Evolutionary conservation across 2,888 invertebrate genomes (phyloP).

Genomic region (Oscheius sp.): DNA sequence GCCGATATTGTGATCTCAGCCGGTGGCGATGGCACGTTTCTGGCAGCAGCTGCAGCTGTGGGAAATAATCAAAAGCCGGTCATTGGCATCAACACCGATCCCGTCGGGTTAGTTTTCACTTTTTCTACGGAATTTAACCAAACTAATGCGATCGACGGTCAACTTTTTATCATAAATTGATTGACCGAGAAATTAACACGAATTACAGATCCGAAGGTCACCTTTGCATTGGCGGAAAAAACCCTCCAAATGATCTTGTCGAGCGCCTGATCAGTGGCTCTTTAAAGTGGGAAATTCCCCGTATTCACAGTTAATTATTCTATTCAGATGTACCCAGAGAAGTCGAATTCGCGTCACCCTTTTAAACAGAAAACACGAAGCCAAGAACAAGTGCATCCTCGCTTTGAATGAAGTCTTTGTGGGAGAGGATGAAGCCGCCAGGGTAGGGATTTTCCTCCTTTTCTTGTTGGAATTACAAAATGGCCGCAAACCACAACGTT

Average conservation of each 20-base stretch:
- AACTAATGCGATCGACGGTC: not conserved
- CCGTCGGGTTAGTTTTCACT: slow-evolving; percentile 54
- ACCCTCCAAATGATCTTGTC: slow-evolving; percentile 62
- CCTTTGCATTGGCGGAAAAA: slow-evolving; percentile 69
- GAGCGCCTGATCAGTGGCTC: slow-evolving; percentile 79
- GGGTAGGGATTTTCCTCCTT: slow-evolving; percentile 78
- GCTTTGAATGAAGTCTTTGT: slow-evolving; percentile 98
- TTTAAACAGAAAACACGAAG: slow-evolving; percentile 34
- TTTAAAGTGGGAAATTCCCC: slow-evolving; percentile 79
- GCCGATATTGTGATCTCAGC: slow-evolving; percentile 69
- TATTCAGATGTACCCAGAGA: slow-evolving; percentile 84
- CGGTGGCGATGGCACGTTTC: slow-evolving; percentile 72
- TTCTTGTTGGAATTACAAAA: slow-evolving; percentile 74
- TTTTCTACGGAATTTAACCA: not conserved
- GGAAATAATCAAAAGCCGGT: slow-evolving; percentile 61
- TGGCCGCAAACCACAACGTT: not conserved
- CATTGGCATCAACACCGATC: slow-evolving; percentile 72
- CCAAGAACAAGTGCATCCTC: slow-evolving; percentile 76
- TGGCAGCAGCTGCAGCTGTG: slow-evolving; percentile 67
- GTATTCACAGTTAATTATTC: not conserved
- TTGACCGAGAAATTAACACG: not conserved
- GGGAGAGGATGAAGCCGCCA: slow-evolving; percentile 93
- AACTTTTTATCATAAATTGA: not conserved
- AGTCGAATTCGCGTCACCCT: slow-evolving; percentile 89
- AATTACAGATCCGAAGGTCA: slow-evolving; percentile 67